A percentile compares a stretch with the other conserved stretches of the same genome.
These are phyloP conservation scores for Xenopus borealis DNA, from an alignment of 2,113 vertebrate genomes.

Conservation along the genomic window DNA sequence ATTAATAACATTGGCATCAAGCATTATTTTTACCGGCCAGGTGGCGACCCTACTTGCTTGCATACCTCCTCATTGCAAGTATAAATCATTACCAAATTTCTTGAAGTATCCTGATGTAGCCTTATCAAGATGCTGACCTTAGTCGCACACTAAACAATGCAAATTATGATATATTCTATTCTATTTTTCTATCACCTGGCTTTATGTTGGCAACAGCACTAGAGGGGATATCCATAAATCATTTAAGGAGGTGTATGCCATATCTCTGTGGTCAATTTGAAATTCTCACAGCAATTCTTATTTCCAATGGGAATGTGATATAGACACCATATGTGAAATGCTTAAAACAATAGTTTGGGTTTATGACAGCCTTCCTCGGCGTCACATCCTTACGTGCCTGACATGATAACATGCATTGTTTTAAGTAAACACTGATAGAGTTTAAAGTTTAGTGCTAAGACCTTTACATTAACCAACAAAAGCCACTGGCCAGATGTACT, in stretches of 20 bases:
- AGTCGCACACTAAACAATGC: conserved; percentile 18
- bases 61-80: no score
- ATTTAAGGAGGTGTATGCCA: conserved; percentile 28
- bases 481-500: neutral
- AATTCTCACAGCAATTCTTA: conserved; percentile 26
- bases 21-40: no score
- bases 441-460: neutral
- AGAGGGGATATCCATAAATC: conserved; percentile 29
- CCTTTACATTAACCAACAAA: neutral
- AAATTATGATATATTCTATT: no score
- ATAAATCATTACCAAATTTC: no score
- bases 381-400: neutral
- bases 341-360: neutral
- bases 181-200: no score
- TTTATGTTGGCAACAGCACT: conserved; percentile 12
- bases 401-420: neutral
- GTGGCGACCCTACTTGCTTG: no score
- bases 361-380: neutral
- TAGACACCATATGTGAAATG: conserved; percentile 33
- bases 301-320: conserved; percentile 31
- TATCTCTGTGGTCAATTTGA: conserved; percentile 38
- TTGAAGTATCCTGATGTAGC: neutral
- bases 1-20: no score
- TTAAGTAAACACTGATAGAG: neutral
- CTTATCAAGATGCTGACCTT: conserved; percentile 2